Conservation (phyloP, 2,113 vertebrate species). For the Mus pahari region DNA sequence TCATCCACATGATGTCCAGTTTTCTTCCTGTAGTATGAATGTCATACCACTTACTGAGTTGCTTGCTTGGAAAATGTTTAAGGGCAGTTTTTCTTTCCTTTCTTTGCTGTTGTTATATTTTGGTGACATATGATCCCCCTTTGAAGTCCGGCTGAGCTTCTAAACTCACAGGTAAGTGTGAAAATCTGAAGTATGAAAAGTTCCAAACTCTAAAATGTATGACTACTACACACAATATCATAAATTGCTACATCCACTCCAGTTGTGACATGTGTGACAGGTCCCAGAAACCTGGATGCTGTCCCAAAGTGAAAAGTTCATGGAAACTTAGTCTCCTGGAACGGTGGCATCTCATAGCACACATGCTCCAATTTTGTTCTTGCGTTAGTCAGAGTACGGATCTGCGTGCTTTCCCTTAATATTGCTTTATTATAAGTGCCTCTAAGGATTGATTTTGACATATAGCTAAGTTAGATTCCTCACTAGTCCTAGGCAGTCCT, state of each 20-base stretch:
- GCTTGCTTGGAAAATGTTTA: not conserved
- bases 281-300: too few species aligned
- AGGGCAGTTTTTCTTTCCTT: not conserved
- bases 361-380: too few species aligned
- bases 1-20: not conserved
- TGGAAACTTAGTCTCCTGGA: too few species aligned
- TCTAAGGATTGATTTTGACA: too few species aligned
- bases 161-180: not conserved
- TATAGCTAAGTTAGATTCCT: too few species aligned
- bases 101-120: not conserved
- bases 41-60: not conserved
- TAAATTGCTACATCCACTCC: too few species aligned
- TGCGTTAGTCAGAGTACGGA: too few species aligned
- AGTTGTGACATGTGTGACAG: not conserved
- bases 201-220: not conserved
- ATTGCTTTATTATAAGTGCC: too few species aligned
- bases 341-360: too few species aligned
- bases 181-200: not conserved
- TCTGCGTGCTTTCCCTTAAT: too few species aligned
- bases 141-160: not conserved
- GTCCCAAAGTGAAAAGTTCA: too few species aligned
- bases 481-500: too few species aligned
- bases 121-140: not conserved
- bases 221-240: not conserved
- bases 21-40: not conserved